Evolutionary conservation across 2,113 vertebrate species (phyloP).

Genomic region (Muntiacus muntjak): DNA sequence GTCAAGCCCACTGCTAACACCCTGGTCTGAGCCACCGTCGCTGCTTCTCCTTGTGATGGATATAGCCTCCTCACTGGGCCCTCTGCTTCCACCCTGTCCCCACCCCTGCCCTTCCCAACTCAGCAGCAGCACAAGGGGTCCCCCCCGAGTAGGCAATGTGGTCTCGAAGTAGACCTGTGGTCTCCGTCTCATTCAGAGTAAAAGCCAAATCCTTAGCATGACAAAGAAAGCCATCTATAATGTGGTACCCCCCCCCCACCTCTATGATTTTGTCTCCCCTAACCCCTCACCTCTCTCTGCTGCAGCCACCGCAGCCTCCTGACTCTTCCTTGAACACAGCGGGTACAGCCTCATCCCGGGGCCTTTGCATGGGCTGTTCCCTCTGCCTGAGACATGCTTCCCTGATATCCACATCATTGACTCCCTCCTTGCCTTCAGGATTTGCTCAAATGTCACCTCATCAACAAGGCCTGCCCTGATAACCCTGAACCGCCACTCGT

Average conservation of each 20-base stretch:
- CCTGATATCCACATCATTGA: neutral
- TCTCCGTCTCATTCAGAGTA: neutral
- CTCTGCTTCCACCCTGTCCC: neutral
- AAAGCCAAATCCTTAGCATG: neutral
- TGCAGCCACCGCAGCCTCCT: neutral
- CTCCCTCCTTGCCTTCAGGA: neutral
- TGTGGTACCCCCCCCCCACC: neutral
- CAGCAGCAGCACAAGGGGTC: neutral
- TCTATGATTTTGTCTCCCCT: neutral
- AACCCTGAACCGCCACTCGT: accelerated
- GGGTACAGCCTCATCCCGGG: neutral
- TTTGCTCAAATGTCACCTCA: neutral
- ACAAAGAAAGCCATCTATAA: neutral
- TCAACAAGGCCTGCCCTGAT: neutral
- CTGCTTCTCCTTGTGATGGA: neutral
- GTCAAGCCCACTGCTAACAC: accelerated
- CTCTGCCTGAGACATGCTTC: neutral
- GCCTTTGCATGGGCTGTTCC: neutral
- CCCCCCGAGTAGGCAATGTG: neutral
- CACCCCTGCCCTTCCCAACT: neutral
- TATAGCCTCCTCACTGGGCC: neutral
- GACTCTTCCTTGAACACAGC: neutral
- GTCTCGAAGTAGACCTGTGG: neutral
- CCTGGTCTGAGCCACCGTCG: accelerated
- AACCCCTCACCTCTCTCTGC: neutral